These are phyloP conservation scores for Platichthys stellatus DNA, from an alignment of 2,113 vertebrate species.

Conservation along the genomic window DNA sequence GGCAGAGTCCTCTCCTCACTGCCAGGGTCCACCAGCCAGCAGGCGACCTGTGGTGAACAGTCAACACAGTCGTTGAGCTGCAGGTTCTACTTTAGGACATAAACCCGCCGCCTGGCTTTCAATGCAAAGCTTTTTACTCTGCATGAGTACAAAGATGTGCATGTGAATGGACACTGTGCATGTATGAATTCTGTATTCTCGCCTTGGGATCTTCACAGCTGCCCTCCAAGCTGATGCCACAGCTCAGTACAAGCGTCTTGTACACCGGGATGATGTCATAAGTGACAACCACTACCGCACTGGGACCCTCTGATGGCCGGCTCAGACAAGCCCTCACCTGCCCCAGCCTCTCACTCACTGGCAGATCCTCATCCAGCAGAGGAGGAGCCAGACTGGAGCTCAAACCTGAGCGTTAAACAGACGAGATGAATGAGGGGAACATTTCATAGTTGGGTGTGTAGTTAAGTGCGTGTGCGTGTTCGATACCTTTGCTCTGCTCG, in stretches of 20 bases:
- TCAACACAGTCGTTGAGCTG: neutral
- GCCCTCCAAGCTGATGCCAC: constrained; percentile 88
- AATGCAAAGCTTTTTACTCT: neutral
- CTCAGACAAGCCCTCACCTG: constrained; percentile 84
- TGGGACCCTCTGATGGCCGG: constrained; percentile 41
- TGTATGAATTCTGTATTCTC: neutral
- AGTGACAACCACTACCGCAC: constrained; percentile 72
- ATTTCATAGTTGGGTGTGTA: neutral
- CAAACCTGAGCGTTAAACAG: constrained; percentile 80
- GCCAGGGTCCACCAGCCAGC: constrained; percentile 92
- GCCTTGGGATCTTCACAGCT: constrained; percentile 96
- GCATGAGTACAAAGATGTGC: neutral
- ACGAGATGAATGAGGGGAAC: neutral
- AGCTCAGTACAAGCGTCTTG: constrained; percentile 90
- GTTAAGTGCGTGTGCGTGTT: neutral
- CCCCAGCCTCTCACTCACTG: constrained; percentile 85
- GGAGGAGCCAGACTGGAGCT: constrained; percentile 92
- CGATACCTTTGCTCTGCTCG: constrained; percentile 85
- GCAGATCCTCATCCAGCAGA: constrained; percentile 86
- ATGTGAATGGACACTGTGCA: neutral
- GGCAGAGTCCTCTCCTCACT: constrained; percentile 91
- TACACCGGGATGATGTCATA: constrained; percentile 92
- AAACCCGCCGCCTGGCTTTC: neutral
- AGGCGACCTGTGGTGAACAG: constrained; percentile 85
- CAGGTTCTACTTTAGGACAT: too few relatives aligned